These are phyloP conservation scores for Lasiurus cinereus DNA, from an alignment of 2,113 vertebrate genomes.

Conservation along the genomic window DNA sequence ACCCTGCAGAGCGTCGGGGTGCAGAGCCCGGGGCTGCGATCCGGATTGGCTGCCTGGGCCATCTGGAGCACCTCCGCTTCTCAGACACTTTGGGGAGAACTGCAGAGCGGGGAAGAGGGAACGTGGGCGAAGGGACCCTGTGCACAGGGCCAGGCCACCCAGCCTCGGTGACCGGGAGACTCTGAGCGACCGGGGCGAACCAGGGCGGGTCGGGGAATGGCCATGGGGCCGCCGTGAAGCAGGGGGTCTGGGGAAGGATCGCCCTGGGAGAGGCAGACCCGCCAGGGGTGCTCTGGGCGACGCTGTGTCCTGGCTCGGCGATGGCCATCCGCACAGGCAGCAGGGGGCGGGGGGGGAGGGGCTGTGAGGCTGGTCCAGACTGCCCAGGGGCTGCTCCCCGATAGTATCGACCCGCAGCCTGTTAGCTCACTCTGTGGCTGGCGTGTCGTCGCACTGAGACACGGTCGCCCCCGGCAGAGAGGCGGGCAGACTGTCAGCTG, in stretches of 20 bases:
- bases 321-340: too few species aligned
- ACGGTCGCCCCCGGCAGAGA: too few species aligned
- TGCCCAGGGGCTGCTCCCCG: accelerated
- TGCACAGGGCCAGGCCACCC: not conserved
- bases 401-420: accelerated
- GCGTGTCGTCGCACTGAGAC: too few species aligned
- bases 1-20: not conserved
- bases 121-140: not conserved
- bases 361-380: accelerated
- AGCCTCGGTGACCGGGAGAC: not conserved
- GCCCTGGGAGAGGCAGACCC: too few species aligned
- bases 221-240: not conserved
- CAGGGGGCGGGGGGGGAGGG: not conserved
- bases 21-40: not conserved
- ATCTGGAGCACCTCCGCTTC: not conserved
- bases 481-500: too few species aligned
- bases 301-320: too few species aligned
- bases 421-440: accelerated
- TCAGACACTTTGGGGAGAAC: not conserved
- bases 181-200: too few species aligned
- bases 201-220: not conserved
- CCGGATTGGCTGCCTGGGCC: not conserved
- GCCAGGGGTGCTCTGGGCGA: accelerated
- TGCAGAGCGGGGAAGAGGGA: not conserved
- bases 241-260: not conserved